phyloP scores from a whole-genome alignment of 2,888 invertebrate species.

The Xylota sylvarum region DNA sequence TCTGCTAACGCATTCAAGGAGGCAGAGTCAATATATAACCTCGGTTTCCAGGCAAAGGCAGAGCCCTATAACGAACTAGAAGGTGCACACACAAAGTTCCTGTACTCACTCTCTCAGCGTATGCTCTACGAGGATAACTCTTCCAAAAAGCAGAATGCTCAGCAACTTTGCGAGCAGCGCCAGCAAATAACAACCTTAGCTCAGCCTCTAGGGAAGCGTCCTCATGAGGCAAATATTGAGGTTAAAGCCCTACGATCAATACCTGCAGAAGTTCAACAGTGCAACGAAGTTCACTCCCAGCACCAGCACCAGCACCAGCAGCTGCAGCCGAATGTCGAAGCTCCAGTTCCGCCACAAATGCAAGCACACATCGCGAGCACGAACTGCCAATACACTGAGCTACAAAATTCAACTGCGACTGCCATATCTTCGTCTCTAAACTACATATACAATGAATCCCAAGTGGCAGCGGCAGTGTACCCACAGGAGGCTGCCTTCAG shows the following conservation, averaged over 20 bases:
- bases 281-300: slow-evolving; percentile 65
- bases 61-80: slow-evolving; percentile 92
- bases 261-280: slow-evolving; percentile 48
- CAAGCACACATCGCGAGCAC: slow-evolving; percentile 28
- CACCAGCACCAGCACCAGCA: slow-evolving; percentile 79
- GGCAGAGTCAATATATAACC: slow-evolving; percentile 93
- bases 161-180: slow-evolving; percentile 87
- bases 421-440: slow-evolving; percentile 77
- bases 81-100: slow-evolving; percentile 91
- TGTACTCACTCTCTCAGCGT: slow-evolving; percentile 89
- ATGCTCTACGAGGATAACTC: slow-evolving; percentile 88
- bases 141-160: slow-evolving; percentile 83
- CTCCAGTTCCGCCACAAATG: slow-evolving; percentile 57
- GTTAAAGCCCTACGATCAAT: not conserved
- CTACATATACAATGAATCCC: slow-evolving; percentile 72
- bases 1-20: slow-evolving; percentile 92
- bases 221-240: slow-evolving; percentile 37
- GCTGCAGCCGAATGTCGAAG: slow-evolving; percentile 77
- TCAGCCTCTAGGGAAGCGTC: slow-evolving; percentile 52
- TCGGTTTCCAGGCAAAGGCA: slow-evolving; percentile 91
- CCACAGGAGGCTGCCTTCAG: slow-evolving; percentile 30
- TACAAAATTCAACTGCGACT: slow-evolving; percentile 78
- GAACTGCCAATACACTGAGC: slow-evolving; percentile 64
- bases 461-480: slow-evolving; percentile 38
- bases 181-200: slow-evolving; percentile 87